These are phyloP conservation scores for Varanus komodoensis DNA, from an alignment of 2,113 vertebrate genomes.

Conservation along the genomic window DNA sequence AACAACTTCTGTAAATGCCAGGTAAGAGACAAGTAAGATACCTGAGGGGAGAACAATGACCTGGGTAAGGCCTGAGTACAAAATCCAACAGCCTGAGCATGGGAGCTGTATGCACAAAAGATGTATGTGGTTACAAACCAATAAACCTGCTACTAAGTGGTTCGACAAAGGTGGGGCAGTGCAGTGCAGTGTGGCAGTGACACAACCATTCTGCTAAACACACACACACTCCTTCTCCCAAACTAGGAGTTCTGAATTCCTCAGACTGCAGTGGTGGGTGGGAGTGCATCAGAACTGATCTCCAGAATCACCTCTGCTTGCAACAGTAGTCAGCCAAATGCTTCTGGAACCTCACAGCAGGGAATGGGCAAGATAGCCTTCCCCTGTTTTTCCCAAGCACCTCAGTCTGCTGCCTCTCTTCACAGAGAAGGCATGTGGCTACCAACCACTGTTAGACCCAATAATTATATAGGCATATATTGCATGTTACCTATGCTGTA, in stretches of 20 bases:
- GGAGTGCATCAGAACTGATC: neutral
- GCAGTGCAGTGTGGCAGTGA: too few species aligned
- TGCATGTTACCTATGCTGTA: slow-evolving; percentile 92
- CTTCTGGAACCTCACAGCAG: neutral
- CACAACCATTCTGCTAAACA: neutral
- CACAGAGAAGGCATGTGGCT: neutral
- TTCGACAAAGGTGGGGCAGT: too few species aligned
- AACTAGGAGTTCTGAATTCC: neutral
- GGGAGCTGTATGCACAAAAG: too few species aligned
- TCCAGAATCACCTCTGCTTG: neutral
- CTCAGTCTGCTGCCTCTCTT: neutral
- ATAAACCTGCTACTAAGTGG: too few species aligned
- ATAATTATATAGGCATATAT: neutral
- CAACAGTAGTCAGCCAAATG: neutral
- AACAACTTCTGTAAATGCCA: too few species aligned
- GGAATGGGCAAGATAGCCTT: neutral
- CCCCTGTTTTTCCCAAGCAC: neutral
- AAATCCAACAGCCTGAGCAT: too few species aligned
- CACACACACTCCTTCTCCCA: neutral
- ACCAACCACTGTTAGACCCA: neutral
- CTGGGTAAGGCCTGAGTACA: too few species aligned
- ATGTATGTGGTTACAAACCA: too few species aligned
- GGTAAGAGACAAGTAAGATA: too few species aligned
- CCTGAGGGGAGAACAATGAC: too few species aligned
- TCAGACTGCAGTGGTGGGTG: too few species aligned